phyloP scores from a whole-genome alignment of 2,888 invertebrate species.

The Endotricha flammealis region DNA sequence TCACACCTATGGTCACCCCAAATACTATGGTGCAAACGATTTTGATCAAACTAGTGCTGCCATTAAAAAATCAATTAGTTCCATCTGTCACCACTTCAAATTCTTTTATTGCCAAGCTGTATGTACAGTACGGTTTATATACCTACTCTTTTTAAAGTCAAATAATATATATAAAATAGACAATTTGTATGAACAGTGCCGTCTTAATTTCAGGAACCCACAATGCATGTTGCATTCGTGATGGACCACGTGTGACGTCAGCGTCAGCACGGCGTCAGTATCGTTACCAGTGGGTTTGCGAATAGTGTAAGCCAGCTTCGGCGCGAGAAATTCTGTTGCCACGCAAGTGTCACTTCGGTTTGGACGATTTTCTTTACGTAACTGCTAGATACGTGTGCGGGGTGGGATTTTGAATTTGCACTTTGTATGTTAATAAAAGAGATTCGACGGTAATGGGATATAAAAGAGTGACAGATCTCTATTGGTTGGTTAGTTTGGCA shows the following conservation, averaged over 20 bases:
- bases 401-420: background rate
- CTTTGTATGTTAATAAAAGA: background rate
- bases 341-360: constrained; percentile 6
- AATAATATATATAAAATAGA: background rate
- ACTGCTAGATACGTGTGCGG: background rate
- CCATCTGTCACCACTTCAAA: no score
- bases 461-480: no score
- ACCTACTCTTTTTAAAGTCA: background rate
- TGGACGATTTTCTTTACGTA: constrained; percentile 1
- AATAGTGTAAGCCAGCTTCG: background rate
- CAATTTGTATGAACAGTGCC: background rate
- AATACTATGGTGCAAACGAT: no score
- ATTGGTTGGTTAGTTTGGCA: background rate
- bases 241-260: constrained; percentile 72
- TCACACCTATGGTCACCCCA: no score
- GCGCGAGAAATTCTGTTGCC: constrained; percentile 4
- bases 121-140: no score
- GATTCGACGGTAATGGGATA: no score
- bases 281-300: background rate
- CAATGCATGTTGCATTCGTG: constrained; percentile 76
- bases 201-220: constrained; percentile 53
- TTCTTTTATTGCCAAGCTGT: no score
- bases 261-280: constrained; percentile 31
- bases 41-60: no score
- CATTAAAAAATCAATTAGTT: no score